Conservation (phyloP, 2,113 vertebrate species). For the Plectropomus leopardus region DNA sequence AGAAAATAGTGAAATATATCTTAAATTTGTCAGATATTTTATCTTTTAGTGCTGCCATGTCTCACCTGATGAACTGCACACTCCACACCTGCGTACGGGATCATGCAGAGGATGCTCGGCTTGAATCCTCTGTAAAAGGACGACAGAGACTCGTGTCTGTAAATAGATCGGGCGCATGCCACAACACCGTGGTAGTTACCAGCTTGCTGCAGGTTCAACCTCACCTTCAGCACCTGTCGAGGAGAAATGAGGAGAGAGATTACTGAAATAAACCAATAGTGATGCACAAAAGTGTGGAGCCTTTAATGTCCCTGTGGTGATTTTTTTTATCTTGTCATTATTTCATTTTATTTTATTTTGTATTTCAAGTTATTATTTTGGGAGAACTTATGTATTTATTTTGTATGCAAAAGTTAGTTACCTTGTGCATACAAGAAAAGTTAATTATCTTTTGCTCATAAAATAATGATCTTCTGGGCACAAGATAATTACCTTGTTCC, state of each 20-base stretch:
- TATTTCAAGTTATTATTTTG: too few species aligned
- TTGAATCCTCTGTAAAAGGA: constrained; percentile 86
- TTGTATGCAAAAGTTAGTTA: too few species aligned
- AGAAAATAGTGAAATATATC: neutral
- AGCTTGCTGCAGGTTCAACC: constrained; percentile 81
- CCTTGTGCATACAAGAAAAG: too few species aligned
- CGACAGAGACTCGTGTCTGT: constrained; percentile 74
- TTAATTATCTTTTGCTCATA: too few species aligned
- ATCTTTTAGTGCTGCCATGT: neutral
- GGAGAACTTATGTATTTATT: too few species aligned
- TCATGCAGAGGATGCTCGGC: constrained; percentile 85
- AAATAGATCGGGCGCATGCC: constrained; percentile 75
- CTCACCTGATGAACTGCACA: constrained; percentile 85
- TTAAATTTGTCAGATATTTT: neutral
- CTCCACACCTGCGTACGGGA: constrained; percentile 85
- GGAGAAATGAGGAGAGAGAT: neutral
- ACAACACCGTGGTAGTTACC: constrained; percentile 71
- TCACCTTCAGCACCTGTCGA: constrained; percentile 83
- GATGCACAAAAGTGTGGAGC: too few species aligned
- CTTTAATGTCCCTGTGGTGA: too few species aligned
- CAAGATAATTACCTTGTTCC: too few species aligned
- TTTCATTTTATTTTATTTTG: too few species aligned
- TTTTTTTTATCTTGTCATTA: too few species aligned
- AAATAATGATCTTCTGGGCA: too few species aligned
- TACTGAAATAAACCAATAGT: neutral